Conservation (phyloP, 2,113 vertebrate species). For the Plectropomus leopardus region DNA sequence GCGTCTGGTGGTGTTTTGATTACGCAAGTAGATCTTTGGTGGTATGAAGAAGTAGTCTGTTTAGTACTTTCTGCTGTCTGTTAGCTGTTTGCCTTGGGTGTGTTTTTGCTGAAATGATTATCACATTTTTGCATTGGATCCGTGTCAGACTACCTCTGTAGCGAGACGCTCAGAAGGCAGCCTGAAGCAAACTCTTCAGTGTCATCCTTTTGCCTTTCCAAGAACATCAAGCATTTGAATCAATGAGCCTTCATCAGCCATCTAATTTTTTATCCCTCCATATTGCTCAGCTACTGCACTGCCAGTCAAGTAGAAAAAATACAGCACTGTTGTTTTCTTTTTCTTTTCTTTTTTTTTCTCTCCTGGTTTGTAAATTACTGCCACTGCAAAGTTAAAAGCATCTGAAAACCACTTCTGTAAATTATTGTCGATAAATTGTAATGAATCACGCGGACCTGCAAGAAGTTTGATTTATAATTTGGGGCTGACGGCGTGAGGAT, state of each 20-base stretch:
- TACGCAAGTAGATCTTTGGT: background rate
- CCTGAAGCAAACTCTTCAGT: slow-evolving; percentile 66
- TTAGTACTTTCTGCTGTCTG: slow-evolving; percentile 32
- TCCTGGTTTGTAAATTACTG: slow-evolving; percentile 78
- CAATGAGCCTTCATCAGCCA: slow-evolving; percentile 77
- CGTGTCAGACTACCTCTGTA: slow-evolving; percentile 49
- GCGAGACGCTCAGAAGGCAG: slow-evolving; percentile 56
- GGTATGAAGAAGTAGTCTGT: background rate
- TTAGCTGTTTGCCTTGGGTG: slow-evolving; percentile 59
- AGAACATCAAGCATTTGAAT: slow-evolving; percentile 81
- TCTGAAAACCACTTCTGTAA: slow-evolving; percentile 84
- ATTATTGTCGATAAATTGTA: slow-evolving; percentile 84
- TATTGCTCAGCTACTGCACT: slow-evolving; percentile 68
- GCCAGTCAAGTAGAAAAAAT: slow-evolving; percentile 71
- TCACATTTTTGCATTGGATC: slow-evolving; percentile 50
- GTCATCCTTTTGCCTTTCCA: slow-evolving; percentile 72
- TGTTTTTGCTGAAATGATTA: slow-evolving; percentile 63
- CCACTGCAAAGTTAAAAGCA: slow-evolving; percentile 81
- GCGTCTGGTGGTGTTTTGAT: slow-evolving; percentile 9
- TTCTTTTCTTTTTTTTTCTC: slow-evolving; percentile 23
- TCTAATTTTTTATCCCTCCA: slow-evolving; percentile 76
- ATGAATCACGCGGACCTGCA: slow-evolving; percentile 81
- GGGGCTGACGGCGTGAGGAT: slow-evolving; percentile 71
- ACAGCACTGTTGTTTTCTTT: slow-evolving; percentile 66
- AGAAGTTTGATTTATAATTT: slow-evolving; percentile 85